Base-by-base conservation (phyloP, 1,140 invertebrate species). In the Caenorhabditis briggsae region DNA sequence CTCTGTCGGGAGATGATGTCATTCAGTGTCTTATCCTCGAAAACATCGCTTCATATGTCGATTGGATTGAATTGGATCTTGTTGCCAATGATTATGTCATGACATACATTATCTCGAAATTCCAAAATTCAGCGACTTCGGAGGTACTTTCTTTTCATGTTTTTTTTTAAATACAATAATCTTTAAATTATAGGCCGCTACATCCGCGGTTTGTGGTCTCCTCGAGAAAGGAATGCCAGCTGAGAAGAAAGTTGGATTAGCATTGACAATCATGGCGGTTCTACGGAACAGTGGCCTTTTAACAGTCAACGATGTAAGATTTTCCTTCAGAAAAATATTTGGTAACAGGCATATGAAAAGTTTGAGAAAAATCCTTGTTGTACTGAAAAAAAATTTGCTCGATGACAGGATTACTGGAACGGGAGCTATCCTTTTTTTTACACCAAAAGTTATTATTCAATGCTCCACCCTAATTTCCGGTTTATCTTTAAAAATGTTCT, bases 1-100 rank as follows among this genome's bases (percentile, higher is more conserved):
- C 46, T 82, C 23, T 23, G 61, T 25, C 33, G 43, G 59, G 65
- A 82, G n/a, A 74, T 20, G 33, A 65, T 20, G 50, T 3, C 5
- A 70, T 70, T 46, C 84, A 87, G 16, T 82, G 43, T 55, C 87
- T 89, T 11, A 74, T 83, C 20, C 65, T 89, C 46, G 56, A 87
- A 5, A 88, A 84, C 16, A 86, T 89, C 16, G 82, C 70, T 16
- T 53, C 64, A 11, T 89, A 83, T 55, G 65, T 89, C 25, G 88
- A 89, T 56, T 89, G 88, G 88, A 89, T 89, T 58, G 87, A 89
- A n/a, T 12, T 89, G 6, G 85, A 89, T 33, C 61, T 86, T 14
- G 85, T 89, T 16, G 88, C 88, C 8, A 89, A 89, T 43, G 87
- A 89, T 16, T 85, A 61, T 14, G 82, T 89, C 5, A 82, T 89